phyloP scores from a whole-genome alignment of 2,888 invertebrate species.

The Drosophila stalkeri region DNA sequence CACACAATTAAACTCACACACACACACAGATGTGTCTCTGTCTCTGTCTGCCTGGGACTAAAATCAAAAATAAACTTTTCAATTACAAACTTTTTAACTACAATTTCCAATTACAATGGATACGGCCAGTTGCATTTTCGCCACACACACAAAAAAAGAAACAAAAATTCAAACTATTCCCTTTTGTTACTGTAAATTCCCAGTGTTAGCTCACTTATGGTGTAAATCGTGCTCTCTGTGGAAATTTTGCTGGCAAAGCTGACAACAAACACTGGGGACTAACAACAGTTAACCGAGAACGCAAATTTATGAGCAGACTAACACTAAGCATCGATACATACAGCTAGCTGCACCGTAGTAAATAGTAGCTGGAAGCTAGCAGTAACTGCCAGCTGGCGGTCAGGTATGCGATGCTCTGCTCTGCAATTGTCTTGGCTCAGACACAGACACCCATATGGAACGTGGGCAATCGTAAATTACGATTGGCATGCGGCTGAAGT shows the following conservation, averaged over 20 bases:
- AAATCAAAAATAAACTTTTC: slow-evolving; percentile 73
- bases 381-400: slow-evolving; percentile 23
- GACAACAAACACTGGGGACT: slow-evolving; percentile 36
- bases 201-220: not conserved
- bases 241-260: slow-evolving; percentile 38
- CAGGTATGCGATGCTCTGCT: slow-evolving; percentile 27
- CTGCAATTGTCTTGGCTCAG: slow-evolving; percentile 67
- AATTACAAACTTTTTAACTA: slow-evolving; percentile 70
- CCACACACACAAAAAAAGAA: not conserved
- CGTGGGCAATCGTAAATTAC: slow-evolving; percentile 70
- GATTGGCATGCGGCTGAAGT: slow-evolving; percentile 66
- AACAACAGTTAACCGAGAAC: slow-evolving; percentile 68
- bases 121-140: slow-evolving; percentile 35
- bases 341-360: slow-evolving; percentile 13
- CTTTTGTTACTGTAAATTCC: slow-evolving; percentile 9
- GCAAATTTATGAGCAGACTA: slow-evolving; percentile 66
- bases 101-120: slow-evolving; percentile 77
- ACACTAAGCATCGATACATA: slow-evolving; percentile 46
- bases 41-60: slow-evolving; percentile 22
- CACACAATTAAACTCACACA: slow-evolving; percentile 19
- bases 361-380: slow-evolving; percentile 14
- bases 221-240: slow-evolving; percentile 39
- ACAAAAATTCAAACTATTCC: not conserved
- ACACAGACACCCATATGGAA: too few relatives aligned
- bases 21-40: slow-evolving; percentile 43